phyloP scores from a whole-genome alignment of 2,888 invertebrate species.

The Eupithecia dodoneata region DNA sequence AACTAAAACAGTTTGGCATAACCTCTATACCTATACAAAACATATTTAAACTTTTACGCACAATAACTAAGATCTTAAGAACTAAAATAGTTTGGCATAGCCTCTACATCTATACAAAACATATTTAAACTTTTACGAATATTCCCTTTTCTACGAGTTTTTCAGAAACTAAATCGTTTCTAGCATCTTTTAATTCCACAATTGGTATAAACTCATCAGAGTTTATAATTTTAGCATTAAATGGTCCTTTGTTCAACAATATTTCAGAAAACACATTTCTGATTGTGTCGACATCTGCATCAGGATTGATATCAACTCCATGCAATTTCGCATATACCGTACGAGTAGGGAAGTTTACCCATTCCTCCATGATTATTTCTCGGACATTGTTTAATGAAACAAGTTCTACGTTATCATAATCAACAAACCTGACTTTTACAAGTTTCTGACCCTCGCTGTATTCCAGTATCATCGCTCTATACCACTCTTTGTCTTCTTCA shows the following conservation, averaged over 20 bases:
- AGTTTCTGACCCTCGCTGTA: slow-evolving; percentile 67
- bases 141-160: slow-evolving; percentile 59
- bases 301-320: slow-evolving; percentile 64
- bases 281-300: slow-evolving; percentile 58
- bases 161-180: slow-evolving; percentile 60
- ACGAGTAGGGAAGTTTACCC: slow-evolving; percentile 79
- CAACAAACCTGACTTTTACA: slow-evolving; percentile 88
- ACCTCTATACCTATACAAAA: neutral
- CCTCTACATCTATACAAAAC: neutral
- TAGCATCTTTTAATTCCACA: slow-evolving; percentile 66
- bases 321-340: slow-evolving; percentile 79
- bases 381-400: slow-evolving; percentile 75
- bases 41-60: neutral
- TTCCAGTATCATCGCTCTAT: slow-evolving; percentile 86
- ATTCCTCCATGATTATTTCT: slow-evolving; percentile 74
- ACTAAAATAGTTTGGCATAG: slow-evolving; percentile 12
- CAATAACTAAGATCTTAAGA: neutral
- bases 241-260: slow-evolving; percentile 67
- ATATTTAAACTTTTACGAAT: slow-evolving; percentile 36
- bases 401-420: slow-evolving; percentile 88
- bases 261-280: slow-evolving; percentile 58
- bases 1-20: slow-evolving; percentile 11
- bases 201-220: slow-evolving; percentile 50
- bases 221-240: slow-evolving; percentile 62
- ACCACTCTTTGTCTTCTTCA: slow-evolving; percentile 87